phyloP scores from a whole-genome alignment of 2,113 vertebrate genomes.

The Leptobrachium ailaonicum region DNA sequence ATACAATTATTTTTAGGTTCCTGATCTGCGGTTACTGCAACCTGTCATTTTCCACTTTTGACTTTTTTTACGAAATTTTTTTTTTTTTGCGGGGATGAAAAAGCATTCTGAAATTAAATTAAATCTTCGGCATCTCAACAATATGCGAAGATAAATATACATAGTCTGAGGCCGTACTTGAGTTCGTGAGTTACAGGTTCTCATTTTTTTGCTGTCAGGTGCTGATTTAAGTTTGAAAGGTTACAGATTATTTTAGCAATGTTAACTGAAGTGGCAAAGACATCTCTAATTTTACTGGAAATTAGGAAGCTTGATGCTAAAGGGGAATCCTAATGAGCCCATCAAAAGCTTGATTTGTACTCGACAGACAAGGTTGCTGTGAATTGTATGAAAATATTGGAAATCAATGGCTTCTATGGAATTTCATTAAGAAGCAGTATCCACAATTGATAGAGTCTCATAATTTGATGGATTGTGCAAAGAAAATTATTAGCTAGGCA shows the following conservation, averaged over 20 bases:
- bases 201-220: conserved; percentile 67
- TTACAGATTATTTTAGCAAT: conserved; percentile 79
- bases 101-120: conserved; percentile 59
- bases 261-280: conserved; percentile 85
- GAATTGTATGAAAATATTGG: conserved; percentile 98
- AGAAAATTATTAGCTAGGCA: conserved; percentile 97
- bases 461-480: conserved; percentile 99
- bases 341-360: conserved; percentile 93
- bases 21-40: too few species aligned
- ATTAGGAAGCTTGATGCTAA: conserved; percentile 85
- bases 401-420: conserved; percentile 98
- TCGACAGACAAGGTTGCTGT: conserved; percentile 88
- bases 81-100: background rate
- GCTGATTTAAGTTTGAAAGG: conserved; percentile 72
- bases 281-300: conserved; percentile 93
- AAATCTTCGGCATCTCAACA: conserved; percentile 55
- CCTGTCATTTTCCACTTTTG: too few species aligned
- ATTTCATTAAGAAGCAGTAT: conserved; percentile 99
- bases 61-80: background rate
- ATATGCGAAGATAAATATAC: conserved; percentile 65
- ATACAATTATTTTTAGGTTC: conserved; percentile 57
- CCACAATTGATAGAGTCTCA: conserved; percentile 97
- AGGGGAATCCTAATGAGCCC: conserved; percentile 96
- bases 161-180: conserved; percentile 59
- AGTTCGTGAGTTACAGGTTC: conserved; percentile 64